phyloP scores from a whole-genome alignment of 2,113 vertebrate genomes.

The Polypterus senegalus region DNA sequence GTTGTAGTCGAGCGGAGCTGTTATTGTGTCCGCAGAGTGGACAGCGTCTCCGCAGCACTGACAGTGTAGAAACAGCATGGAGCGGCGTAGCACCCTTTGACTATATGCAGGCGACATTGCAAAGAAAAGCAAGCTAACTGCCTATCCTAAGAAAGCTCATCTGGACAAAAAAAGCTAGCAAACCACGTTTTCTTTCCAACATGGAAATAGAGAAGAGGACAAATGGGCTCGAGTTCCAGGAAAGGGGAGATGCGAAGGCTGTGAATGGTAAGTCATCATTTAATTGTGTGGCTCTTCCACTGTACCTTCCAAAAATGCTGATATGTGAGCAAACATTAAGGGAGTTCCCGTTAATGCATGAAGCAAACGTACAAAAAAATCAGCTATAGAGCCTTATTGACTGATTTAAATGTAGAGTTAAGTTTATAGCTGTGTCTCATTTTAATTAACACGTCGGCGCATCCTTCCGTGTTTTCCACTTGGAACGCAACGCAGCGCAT shows the following conservation, averaged over 20 bases:
- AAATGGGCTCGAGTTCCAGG: slow-evolving; percentile 50
- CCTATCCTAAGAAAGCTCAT: no score
- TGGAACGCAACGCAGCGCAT: no score
- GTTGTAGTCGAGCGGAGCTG: slow-evolving; percentile 15
- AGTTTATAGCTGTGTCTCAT: no score
- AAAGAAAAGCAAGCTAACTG: no score
- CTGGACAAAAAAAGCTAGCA: not conserved
- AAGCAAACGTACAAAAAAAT: no score
- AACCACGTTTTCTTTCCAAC: not conserved
- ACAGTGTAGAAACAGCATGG: slow-evolving; percentile 28
- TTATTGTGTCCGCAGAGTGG: slow-evolving; percentile 25
- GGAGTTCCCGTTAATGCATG: no score
- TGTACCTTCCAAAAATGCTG: not conserved
- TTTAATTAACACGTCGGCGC: no score
- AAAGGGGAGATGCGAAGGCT: slow-evolving; percentile 42
- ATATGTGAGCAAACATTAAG: not conserved
- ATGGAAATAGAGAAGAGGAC: slow-evolving; percentile 57
- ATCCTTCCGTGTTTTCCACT: no score
- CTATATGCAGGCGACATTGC: not conserved
- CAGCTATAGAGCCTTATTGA: no score
- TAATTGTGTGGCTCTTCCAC: not conserved
- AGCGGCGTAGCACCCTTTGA: slow-evolving; percentile 27
- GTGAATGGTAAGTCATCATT: slow-evolving; percentile 34
- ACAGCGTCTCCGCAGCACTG: slow-evolving; percentile 21
- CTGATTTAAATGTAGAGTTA: no score